Evolutionary conservation across 1,140 invertebrate species (phyloP), one percentile per base, ranked within the genome.

Genomic region (Frieseomelitta varia): DNA sequence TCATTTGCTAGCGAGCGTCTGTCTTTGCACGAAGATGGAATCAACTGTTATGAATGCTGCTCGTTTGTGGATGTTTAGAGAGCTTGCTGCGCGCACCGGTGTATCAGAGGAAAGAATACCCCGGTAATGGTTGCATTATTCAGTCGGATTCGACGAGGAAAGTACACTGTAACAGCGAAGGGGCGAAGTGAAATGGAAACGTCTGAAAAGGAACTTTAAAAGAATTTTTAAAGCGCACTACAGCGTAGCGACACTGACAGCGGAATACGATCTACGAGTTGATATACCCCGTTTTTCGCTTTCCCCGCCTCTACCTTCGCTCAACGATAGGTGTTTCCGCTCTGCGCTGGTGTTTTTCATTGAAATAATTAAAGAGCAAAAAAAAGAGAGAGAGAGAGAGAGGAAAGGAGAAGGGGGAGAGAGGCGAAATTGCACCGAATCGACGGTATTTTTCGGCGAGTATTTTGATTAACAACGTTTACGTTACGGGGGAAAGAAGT

Each of bases 11-110:
- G 65, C 34, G 74, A 39, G 8, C 51, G 65, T 47, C 39, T 67
- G 15, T 30, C 53, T 55, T 27, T 34, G 11, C 39, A 56, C 55
- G 75, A 78, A 71, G 75, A 83, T 83, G 81, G 65, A 78, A 79
- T 83, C 81, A 78, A 83, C 74, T 53, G 81, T 83, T 78, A 83
- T 58, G 81, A 77, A 78, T 71, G 74, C 65, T 69, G 73, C 81
- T 83, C 81, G 75, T 83, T 79, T 56, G 75, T 78, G 65, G 81
- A 79, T 83, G 75, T 83, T 83, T 83, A 79, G 81, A 78, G 81
- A 78, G 81, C 55, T 68, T 1, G 21, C 65, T 17, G 55, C 78
- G 55, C 69, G 55, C 74, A 77, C 24, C 39, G 27, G 47, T 68
- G 75, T 78, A 78, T 71, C 81, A n/a, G 75, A 27, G 67, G 34